phyloP scores from a whole-genome alignment of 2,888 invertebrate genomes.

The Morpho helenor region DNA sequence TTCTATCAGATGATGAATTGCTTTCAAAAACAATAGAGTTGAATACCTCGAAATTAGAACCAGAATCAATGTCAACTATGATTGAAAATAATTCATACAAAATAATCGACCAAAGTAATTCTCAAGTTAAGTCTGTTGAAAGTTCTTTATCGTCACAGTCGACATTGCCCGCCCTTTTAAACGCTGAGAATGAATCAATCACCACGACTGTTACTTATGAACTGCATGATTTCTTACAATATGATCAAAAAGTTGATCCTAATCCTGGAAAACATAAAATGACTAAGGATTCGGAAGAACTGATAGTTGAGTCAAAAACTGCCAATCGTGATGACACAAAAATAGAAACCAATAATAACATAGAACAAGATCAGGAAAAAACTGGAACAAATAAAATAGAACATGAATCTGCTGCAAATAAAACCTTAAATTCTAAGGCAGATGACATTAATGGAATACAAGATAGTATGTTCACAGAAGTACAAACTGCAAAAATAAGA shows the following conservation, averaged over 20 bases:
- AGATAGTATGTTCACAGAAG: constrained; percentile 41
- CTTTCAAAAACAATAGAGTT: constrained; percentile 31
- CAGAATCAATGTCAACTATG: constrained; percentile 44
- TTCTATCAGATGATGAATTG: constrained; percentile 24
- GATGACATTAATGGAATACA: constrained; percentile 35
- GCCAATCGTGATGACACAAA: constrained; percentile 5
- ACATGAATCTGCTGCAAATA: neutral
- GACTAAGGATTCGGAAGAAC: no score
- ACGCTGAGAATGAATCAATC: neutral
- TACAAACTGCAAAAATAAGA: constrained; percentile 55
- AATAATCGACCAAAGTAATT: constrained; percentile 7
- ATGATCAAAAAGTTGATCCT: neutral
- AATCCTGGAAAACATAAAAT: no score
- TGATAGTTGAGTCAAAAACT: neutral
- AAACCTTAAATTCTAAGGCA: constrained; percentile 15
- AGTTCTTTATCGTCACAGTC: neutral
- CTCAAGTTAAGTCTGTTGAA: no score
- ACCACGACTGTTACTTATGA: constrained; percentile 6
- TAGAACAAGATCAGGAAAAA: constrained; percentile 9
- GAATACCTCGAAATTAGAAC: constrained; percentile 28
- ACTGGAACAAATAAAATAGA: constrained; percentile 12
- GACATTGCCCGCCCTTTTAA: neutral
- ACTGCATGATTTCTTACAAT: neutral
- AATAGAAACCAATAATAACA: constrained; percentile 8
- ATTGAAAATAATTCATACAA: constrained; percentile 20